phyloP scores from a whole-genome alignment of 2,888 invertebrate genomes.

The Coleophora deauratella region DNA sequence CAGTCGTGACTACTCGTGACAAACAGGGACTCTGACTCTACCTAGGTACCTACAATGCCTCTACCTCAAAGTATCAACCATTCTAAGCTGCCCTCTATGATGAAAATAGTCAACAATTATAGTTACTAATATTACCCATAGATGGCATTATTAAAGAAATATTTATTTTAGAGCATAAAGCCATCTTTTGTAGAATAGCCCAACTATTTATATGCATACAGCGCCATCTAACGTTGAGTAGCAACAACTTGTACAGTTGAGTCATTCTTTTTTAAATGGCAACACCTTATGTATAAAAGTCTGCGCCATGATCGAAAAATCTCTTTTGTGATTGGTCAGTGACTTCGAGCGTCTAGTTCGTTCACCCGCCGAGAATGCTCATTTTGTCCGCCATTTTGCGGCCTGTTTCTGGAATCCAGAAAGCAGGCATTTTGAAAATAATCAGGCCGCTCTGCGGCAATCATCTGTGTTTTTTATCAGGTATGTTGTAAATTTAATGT shows the following conservation, averaged over 20 bases:
- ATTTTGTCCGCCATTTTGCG: conserved; percentile 57
- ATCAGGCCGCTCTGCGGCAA: conserved; percentile 61
- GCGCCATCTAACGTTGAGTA: neutral
- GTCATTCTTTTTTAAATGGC: conserved; percentile 30
- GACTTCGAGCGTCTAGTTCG: conserved; percentile 7
- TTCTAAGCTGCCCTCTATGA: conserved; percentile 24
- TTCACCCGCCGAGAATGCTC: conserved; percentile 24
- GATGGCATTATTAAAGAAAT: conserved; percentile 23
- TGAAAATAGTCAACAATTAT: no score
- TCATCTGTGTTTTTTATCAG: conserved; percentile 31
- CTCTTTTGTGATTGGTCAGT: conserved; percentile 63
- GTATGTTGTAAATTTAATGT: conserved; percentile 29
- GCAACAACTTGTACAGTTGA: no score
- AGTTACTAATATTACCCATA: conserved; percentile 14
- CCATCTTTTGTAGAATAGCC: conserved; percentile 20
- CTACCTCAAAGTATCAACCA: no score
- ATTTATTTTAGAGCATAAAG: neutral
- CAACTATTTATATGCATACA: neutral
- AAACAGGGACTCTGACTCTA: no score
- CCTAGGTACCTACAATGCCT: no score
- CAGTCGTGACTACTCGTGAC: no score
- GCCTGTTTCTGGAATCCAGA: conserved; percentile 9
- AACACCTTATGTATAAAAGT: conserved; percentile 47
- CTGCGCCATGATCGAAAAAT: conserved; percentile 35
- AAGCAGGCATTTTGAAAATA: conserved; percentile 8